Base-by-base conservation (phyloP, 2,888 invertebrate species). In the Nysson spinosus region DNA sequence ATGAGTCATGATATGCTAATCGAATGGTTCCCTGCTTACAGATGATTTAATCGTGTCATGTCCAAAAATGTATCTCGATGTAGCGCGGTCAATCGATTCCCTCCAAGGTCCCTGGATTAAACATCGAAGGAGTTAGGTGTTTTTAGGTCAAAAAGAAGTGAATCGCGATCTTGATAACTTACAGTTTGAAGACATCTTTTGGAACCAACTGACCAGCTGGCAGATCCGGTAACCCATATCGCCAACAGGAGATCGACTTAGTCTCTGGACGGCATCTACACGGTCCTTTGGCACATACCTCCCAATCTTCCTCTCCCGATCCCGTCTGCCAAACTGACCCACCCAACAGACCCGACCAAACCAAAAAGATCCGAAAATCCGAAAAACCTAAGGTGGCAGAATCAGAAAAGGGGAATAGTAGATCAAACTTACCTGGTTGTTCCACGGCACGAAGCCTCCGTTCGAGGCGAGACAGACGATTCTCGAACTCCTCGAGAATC, bases 21-120 rank as follows among this genome's bases (percentile, higher is more conserved):
- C n/a, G n/a, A n/a, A n/a, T 16, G 2, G 6, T 19, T 14, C 20
- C 3, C 1, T 43, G 87, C 88, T 88, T 77, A 89, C 89, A 89
- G 75, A 57, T 89, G 87, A 30, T 79, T 89, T 2, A 94, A 87
- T 17, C 91, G 90, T 2, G 89, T 88, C 87, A 94, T 89, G 5
- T 91, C 91, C 71, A 90, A 89, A 80, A 94, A 93, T 0, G 92
- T 90, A 63, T 91, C 91, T 81, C 92, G 92, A 84, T 94, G 92
- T 43, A 94, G 83, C 0, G 93, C 92, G 9, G 91, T 89, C 51
- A 94, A 83, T 70, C 89, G 89, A 83, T 94, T 94, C 2, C 92
- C 91, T 12, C 93, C 93, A 61, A 94, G 87, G 79, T 94, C 94
- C 54, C 94, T 94, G 87, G n/a, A n/a, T n/a, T n/a, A 66, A 90